Conservation (phyloP, 2,888 invertebrate genomes). For the Asteroscopus sphinx region DNA sequence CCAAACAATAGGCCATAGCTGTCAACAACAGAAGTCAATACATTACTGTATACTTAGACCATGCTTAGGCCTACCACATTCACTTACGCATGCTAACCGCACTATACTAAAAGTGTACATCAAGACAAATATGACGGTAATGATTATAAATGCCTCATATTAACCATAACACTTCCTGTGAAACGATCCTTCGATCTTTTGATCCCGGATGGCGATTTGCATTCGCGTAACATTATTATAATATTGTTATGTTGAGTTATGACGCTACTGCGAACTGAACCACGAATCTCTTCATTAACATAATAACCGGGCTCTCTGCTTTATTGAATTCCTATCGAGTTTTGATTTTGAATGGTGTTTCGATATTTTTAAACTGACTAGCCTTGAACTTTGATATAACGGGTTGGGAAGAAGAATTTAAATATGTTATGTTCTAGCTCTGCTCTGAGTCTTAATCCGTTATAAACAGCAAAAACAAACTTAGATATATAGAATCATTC, state of each 20-base stretch:
- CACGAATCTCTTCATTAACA: constrained; percentile 19
- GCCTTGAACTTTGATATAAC: constrained; percentile 26
- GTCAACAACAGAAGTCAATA: constrained; percentile 8
- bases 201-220: constrained; percentile 56
- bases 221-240: constrained; percentile 34
- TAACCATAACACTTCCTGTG: constrained; percentile 29
- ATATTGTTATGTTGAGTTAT: constrained; percentile 4
- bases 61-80: constrained; percentile 6
- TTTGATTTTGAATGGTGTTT: constrained; percentile 1
- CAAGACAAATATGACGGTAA: constrained; percentile 18
- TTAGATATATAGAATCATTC: not conserved
- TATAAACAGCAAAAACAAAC: not conserved
- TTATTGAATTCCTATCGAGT: constrained; percentile 3
- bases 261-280: constrained; percentile 2
- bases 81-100: constrained; percentile 21
- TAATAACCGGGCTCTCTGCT: constrained; percentile 2
- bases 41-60: not conserved
- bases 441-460: constrained; percentile 6
- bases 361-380: constrained; percentile 2
- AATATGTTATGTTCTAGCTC: constrained; percentile 5
- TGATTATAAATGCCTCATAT: constrained; percentile 38
- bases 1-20: constrained; percentile 11
- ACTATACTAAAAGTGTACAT: constrained; percentile 1
- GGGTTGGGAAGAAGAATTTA: not conserved
- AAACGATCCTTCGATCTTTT: constrained; percentile 39